These are phyloP conservation scores for Neoscelio sp. DNA, from an alignment of 2,888 invertebrate genomes.

Conservation along the genomic window DNA sequence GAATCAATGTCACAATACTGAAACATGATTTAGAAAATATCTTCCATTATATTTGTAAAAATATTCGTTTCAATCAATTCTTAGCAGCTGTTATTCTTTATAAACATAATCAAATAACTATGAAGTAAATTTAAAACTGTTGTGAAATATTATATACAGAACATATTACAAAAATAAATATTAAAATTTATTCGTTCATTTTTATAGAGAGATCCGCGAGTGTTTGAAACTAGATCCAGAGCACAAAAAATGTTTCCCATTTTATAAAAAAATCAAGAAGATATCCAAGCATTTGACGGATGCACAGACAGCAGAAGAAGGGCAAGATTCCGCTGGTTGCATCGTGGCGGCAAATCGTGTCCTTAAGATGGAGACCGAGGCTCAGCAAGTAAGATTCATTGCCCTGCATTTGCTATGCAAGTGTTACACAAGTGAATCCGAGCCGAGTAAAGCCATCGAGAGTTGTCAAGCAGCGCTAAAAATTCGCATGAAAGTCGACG, in stretches of 20 bases:
- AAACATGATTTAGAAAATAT: too few relatives aligned
- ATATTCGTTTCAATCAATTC: too few relatives aligned
- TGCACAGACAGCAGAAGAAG: conserved; percentile 86
- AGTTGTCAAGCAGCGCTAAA: conserved; percentile 92
- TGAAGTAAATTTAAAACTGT: background rate
- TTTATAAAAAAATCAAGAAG: conserved; percentile 98
- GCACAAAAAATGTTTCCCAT: conserved; percentile 97
- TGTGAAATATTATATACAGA: background rate
- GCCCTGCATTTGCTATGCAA: conserved; percentile 92
- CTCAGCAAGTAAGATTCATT: conserved; percentile 88
- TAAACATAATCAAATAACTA: too few relatives aligned
- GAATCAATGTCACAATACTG: too few relatives aligned
- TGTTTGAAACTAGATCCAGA: conserved; percentile 99
- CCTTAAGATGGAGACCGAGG: conserved; percentile 88
- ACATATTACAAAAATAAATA: conserved; percentile 5
- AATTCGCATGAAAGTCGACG: conserved; percentile 89
- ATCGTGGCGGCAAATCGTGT: conserved; percentile 87
- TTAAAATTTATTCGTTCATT: background rate
- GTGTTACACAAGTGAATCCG: conserved; percentile 90
- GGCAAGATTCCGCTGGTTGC: conserved; percentile 88
- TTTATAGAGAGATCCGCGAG: conserved; percentile 93
- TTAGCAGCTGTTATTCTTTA: too few relatives aligned
- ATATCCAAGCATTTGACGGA: conserved; percentile 91
- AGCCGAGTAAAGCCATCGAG: conserved; percentile 88
- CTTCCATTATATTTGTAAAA: too few relatives aligned